Evolutionary conservation across 2,113 vertebrate species (phyloP), one percentile per base, ranked within the genome.

Genomic region (Romanogobio albipinnatus): DNA sequence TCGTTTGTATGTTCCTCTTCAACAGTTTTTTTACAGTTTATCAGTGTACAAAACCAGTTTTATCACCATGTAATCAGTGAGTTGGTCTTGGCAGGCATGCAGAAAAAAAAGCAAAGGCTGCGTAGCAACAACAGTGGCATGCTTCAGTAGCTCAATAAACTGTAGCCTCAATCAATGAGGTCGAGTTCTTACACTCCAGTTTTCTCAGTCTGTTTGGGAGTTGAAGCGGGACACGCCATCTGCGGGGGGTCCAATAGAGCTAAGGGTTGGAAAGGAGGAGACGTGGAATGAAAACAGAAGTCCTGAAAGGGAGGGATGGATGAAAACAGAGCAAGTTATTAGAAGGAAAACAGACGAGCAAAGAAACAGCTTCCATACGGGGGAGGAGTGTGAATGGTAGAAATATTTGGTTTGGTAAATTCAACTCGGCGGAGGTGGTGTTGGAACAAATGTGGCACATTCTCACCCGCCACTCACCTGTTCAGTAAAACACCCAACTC

Each of bases 391-490:
- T 36, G 79, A 81, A 81, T 10, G 5, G 10, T 68, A 64, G 61
- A 26, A 1, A 51, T 51, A 26, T 81, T 81, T 17, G 33, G 24
- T 61, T 19, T 59, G 83, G 43, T 70, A 53, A 77, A 68, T 76
- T 83, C 62, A 64, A 61, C 66, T 71, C 73, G 62, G 87, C 39
- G 19, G 84, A 13, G 77, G 26, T 83, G 86, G 88, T 90, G 90
- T 91, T 87, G 87, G 88, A 89, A 86, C 86, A 82, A 84, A 33
- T 68, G 17, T 68, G 36, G 88, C 88, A 87, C 87, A 11, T 90
- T 90, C 89, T 90, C 89, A 87, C 86, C 86, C 83, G 47, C 33
- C 14, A 49, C 43, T 86, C 73, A 83, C 87, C 88, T 88, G 82
- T 83, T 62, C 66, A 82, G n/a, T 47, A 47, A 71, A 56, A 82